A percentile compares a stretch with the other conserved stretches of the same genome.
Evolutionary conservation across 2,888 invertebrate species (phyloP).

Genomic region (Lithophane semibrunnea): DNA sequence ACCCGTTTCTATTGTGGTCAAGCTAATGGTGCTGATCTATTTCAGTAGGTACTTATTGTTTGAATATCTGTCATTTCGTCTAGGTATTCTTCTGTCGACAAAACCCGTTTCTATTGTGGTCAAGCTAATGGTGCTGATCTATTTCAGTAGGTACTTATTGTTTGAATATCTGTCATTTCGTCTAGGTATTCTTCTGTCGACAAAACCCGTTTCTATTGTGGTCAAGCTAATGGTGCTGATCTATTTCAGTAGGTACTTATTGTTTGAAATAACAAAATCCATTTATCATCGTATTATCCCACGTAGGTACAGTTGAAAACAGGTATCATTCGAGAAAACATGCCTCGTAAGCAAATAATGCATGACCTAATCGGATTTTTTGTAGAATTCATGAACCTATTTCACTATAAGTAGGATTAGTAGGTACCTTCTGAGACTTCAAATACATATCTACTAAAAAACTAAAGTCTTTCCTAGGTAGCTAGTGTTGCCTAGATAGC

Average conservation of each 20-base stretch:
- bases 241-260: neutral
- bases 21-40: neutral
- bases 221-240: too few species aligned
- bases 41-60: conserved; percentile 8
- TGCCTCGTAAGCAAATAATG: neutral
- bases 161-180: too few species aligned
- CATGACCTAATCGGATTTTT: neutral
- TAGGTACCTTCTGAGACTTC: neutral
- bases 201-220: too few species aligned
- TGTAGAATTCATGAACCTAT: neutral
- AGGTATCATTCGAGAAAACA: neutral
- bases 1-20: too few species aligned
- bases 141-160: neutral
- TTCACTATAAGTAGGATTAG: neutral
- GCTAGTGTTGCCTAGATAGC: too few species aligned
- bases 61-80: too few species aligned
- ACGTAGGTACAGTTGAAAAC: neutral
- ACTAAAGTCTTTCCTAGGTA: neutral
- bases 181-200: too few species aligned
- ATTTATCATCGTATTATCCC: neutral
- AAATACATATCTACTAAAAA: neutral
- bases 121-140: too few species aligned
- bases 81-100: too few species aligned
- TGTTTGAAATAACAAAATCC: neutral
- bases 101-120: too few species aligned